Evolutionary conservation across 2,797 vertebrate genomes (phyloP), one percentile per base, ranked within the genome.

Genomic region (Novumbra hubbsi): DNA sequence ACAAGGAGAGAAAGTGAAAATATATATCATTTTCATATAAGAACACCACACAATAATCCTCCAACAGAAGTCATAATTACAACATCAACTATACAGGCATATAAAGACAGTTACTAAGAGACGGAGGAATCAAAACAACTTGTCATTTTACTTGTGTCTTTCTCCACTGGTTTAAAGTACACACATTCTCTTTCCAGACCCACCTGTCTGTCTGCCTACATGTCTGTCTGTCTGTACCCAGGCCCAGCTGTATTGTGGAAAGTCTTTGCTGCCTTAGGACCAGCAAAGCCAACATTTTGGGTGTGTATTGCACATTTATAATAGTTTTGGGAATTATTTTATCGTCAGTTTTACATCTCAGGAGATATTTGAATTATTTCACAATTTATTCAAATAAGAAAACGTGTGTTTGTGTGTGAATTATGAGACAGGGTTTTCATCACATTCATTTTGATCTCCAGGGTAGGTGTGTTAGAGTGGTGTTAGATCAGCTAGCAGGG

Each of bases 21-120:
- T 91, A 93, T 87, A 90, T 89, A 89, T 91, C 84, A 90, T 89
- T 92, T 89, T 92, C 87, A 90, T 91, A 88, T 86, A 92, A 92
- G 90, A 92, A 93, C 91, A 92, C 93, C 94, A 97, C 95, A 96
- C 41, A 94, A 93, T 94, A 95, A 94, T 94, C 93, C 94, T 95
- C 94, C 16, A 66, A 90, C 85, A 93, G 82, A 94, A 94, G 93
- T 93, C 76, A 92, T 95, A 93, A 95, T 93, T 93, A 93, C 88
- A 92, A 94, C 94, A 94, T 89, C 93, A 93, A 96, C 93, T 95
- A 94, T 93, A 96, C 94, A 95, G 93, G 95, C 94, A 93, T 93
- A 96, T 93, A 94, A 92, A 95, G 93, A 95, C 93, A 89, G 21
- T 90, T 91, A 95, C 85, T 89, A 89, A 90, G 81, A 83, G 77